These are phyloP conservation scores for Alca torda DNA, from an alignment of 2,797 vertebrate species.

Conservation along the genomic window DNA sequence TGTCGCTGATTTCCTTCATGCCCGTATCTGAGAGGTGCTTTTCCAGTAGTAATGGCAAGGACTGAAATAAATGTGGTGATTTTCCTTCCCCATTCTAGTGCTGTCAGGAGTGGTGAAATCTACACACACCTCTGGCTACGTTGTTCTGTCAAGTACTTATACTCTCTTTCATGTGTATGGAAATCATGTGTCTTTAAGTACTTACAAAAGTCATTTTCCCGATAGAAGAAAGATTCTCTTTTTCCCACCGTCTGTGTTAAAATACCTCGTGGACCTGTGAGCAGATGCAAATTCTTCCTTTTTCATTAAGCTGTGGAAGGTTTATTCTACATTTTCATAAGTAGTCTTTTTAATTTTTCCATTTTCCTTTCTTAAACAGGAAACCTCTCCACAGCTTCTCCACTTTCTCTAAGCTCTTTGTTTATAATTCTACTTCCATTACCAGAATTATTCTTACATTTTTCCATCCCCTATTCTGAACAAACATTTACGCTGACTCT, in stretches of 20 bases:
- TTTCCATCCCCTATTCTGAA: constrained; percentile 52
- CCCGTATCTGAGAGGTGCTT: background rate
- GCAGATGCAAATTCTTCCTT: constrained; percentile 17
- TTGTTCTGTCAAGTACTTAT: background rate
- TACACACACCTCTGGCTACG: background rate
- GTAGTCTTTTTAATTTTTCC: constrained; percentile 61
- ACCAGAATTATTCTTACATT: constrained; percentile 63
- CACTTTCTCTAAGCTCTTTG: constrained; percentile 63
- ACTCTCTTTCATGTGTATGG: background rate
- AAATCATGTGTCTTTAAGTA: background rate
- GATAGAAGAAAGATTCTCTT: background rate
- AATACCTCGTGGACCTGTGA: background rate
- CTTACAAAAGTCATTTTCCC: background rate
- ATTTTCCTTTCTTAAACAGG: constrained; percentile 68
- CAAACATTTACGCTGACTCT: constrained; percentile 55
- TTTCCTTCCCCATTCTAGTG: background rate
- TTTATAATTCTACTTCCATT: constrained; percentile 64
- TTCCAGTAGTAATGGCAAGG: background rate
- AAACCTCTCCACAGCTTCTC: constrained; percentile 56
- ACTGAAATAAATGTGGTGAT: background rate
- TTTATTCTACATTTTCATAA: constrained; percentile 59
- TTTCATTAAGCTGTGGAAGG: background rate
- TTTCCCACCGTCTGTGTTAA: background rate
- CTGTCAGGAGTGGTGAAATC: background rate
- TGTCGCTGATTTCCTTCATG: background rate